Evolutionary conservation across 2,888 invertebrate genomes (phyloP), one percentile per base, ranked within the genome.

Genomic region (Metacarcinus magister): DNA sequence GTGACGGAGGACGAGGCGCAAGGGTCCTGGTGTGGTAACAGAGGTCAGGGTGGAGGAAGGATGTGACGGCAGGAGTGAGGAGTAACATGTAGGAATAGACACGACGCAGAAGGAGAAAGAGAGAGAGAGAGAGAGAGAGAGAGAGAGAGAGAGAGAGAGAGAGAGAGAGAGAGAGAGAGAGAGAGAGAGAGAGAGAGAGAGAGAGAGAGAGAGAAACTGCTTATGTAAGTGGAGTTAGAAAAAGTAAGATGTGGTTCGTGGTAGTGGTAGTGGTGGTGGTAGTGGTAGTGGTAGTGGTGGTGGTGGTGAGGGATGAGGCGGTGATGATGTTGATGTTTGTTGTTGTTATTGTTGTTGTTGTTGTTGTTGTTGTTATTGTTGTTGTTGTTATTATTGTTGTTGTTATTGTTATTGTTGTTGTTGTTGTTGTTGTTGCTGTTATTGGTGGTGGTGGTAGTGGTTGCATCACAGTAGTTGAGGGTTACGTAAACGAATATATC

Each of bases 61-160:
- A 82, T 13, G 82, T 32, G 82, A 82, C 32, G 82, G 32, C 0
- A 32, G 28, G 5, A 82, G 10, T 75, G 75, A 28, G 28, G 75
- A 75, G 28, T 28, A 75, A 2, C 28, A 28, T 75, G 28, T 8
- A 67, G 23, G n/a, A 23, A 67, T 23, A 67, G 67, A 67, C 19
- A 67, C n/a, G 67, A 67, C 67, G 67, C 16, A 67, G 67, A 67
- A 1, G 67, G 54, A 54, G 54, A 92, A n/a, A 92, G 5, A 2
- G 92, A 44, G 91, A 91, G 44, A 46, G 46, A 91, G 23, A 23
- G 44, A 46, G 91, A 91, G 16, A 28, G 46, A 44, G 91, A 28
- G 91, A 91, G 91, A 46, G 91, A 91, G 28, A 23, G 91, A 91
- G 46, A 91, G 19, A 46, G 91, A 91, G 23, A 28, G 82, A 82